These are phyloP conservation scores for Etheostoma nigrum DNA, from an alignment of 2,797 vertebrate genomes.

Conservation along the genomic window DNA sequence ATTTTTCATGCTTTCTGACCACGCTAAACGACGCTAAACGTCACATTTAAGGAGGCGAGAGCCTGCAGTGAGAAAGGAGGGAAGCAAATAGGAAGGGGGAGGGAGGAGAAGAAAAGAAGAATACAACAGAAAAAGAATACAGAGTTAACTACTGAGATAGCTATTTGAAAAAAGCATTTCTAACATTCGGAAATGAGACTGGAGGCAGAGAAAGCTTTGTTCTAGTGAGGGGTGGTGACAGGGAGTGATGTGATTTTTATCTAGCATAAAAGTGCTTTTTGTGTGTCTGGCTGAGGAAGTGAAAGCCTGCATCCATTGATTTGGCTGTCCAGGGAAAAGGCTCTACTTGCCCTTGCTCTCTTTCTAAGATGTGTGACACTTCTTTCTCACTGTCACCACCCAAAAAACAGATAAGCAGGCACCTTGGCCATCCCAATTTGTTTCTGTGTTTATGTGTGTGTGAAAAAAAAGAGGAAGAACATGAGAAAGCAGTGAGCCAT, in stretches of 20 bases:
- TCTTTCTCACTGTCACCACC: conserved; percentile 53
- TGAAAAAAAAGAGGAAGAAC: conserved; percentile 32
- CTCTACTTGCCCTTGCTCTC: conserved; percentile 66
- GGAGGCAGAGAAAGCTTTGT: conserved; percentile 51
- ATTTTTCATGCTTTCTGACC: conserved; percentile 88
- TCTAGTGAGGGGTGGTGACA: conserved; percentile 68
- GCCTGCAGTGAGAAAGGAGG: conserved; percentile 63
- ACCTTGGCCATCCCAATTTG: conserved; percentile 44
- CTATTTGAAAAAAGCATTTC: conserved; percentile 56
- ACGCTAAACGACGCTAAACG: conserved; percentile 86
- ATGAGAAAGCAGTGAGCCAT: conserved; percentile 62
- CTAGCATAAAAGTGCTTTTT: conserved; percentile 82
- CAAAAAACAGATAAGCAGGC: conserved; percentile 51
- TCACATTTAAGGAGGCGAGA: conserved; percentile 81
- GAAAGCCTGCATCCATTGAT: conserved; percentile 78
- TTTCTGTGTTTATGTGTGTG: conserved; percentile 24
- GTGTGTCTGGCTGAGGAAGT: conserved; percentile 74
- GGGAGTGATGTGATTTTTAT: conserved; percentile 80
- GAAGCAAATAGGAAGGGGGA: conserved; percentile 6
- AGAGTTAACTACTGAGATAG: conserved; percentile 47
- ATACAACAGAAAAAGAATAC: conserved; percentile 12
- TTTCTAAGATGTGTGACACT: conserved; percentile 69
- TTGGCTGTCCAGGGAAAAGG: conserved; percentile 69
- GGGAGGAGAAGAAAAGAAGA: conserved; percentile 27
- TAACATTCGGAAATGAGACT: conserved; percentile 40